phyloP scores from a whole-genome alignment of 2,797 vertebrate genomes.

The Liparis tanakae region DNA sequence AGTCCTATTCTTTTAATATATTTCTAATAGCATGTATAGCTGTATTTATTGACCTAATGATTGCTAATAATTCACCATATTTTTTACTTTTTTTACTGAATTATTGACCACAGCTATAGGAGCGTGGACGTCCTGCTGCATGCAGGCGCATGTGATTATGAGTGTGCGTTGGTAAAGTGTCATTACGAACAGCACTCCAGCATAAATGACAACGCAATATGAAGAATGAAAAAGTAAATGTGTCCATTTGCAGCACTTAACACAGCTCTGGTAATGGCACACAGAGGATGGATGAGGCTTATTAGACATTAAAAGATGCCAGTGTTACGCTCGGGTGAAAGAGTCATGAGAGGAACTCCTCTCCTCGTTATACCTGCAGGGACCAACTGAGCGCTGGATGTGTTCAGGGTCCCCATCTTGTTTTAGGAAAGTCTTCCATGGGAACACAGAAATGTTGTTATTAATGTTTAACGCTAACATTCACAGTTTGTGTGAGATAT shows the following conservation, averaged over 20 bases:
- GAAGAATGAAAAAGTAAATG: constrained; percentile 35
- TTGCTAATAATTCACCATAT: background rate
- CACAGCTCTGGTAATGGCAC: constrained; percentile 36
- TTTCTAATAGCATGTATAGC: background rate
- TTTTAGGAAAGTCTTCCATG: background rate
- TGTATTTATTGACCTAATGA: no score
- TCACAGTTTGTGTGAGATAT: constrained; percentile 14
- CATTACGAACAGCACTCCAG: constrained; percentile 8
- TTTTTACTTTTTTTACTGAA: background rate
- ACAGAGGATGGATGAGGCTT: constrained; percentile 36
- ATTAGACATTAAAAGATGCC: constrained; percentile 42
- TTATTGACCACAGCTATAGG: background rate
- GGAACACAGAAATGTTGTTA: constrained; percentile 5
- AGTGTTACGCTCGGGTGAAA: constrained; percentile 12
- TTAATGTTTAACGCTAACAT: background rate
- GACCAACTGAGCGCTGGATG: constrained; percentile 22
- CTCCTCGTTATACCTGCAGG: constrained; percentile 20
- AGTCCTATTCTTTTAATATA: background rate
- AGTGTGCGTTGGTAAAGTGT: constrained; percentile 9
- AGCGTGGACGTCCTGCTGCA: background rate
- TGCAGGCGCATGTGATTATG: background rate
- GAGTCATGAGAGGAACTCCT: constrained; percentile 27
- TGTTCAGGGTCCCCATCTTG: background rate
- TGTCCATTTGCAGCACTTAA: constrained; percentile 36
- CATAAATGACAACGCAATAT: constrained; percentile 30